phyloP scores from a whole-genome alignment of 2,797 vertebrate species.

The Ptychobarbus kaznakovi region DNA sequence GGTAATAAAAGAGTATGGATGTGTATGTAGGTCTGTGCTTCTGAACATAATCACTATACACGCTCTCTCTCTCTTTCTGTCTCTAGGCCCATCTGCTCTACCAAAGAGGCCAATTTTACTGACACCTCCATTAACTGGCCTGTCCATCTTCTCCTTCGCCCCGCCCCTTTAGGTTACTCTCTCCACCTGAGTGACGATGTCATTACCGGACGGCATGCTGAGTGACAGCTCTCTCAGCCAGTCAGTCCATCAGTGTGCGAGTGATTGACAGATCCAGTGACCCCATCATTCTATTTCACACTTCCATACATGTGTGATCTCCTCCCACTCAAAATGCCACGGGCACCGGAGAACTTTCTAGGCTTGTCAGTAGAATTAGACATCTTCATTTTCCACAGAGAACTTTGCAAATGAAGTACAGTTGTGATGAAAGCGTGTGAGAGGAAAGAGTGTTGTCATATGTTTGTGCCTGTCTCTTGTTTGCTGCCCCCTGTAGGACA shows the following conservation, averaged over 20 bases:
- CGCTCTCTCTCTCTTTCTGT: neutral
- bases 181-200: constrained; percentile 57
- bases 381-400: neutral
- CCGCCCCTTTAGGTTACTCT: constrained; percentile 18
- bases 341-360: constrained; percentile 33
- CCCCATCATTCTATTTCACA: constrained; percentile 57
- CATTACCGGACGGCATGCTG: constrained; percentile 61
- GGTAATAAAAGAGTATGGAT: neutral
- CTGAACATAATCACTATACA: constrained; percentile 3
- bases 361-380: constrained; percentile 18
- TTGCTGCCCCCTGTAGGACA: constrained; percentile 16
- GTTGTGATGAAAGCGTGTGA: constrained; percentile 9
- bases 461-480: neutral
- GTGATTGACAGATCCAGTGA: constrained; percentile 68
- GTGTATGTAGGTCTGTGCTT: neutral
- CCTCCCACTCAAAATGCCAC: constrained; percentile 60
- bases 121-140: constrained; percentile 39
- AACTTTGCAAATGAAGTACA: constrained; percentile 17
- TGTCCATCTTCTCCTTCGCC: constrained; percentile 40
- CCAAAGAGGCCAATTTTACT: constrained; percentile 32
- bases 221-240: constrained; percentile 70
- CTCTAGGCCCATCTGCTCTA: neutral
- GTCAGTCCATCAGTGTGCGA: constrained; percentile 63
- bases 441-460: neutral
- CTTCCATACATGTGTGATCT: constrained; percentile 38